Conservation (phyloP, 2,113 vertebrate genomes). For the Lynx canadensis region DNA sequence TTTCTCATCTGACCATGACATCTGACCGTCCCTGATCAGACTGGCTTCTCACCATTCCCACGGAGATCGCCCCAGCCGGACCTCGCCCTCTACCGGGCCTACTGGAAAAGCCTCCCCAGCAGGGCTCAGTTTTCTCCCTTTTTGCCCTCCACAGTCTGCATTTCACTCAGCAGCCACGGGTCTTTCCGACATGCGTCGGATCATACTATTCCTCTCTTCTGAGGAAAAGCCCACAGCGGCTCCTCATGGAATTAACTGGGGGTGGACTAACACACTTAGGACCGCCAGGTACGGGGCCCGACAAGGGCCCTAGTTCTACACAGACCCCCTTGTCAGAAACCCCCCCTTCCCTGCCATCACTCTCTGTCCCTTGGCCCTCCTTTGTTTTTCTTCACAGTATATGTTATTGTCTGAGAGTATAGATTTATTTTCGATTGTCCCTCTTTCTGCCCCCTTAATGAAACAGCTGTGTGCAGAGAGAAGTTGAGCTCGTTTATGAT, state of each 20-base stretch:
- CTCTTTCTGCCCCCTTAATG: background rate
- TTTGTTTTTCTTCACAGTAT: background rate
- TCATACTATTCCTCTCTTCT: background rate
- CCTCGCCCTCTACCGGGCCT: rapidly evolving
- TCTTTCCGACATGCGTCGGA: background rate
- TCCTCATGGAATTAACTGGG: background rate
- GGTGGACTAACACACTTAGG: too few species aligned
- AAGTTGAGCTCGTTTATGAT: background rate
- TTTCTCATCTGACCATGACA: background rate
- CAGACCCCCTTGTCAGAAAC: background rate
- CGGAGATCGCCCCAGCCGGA: rapidly evolving
- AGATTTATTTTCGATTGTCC: background rate
- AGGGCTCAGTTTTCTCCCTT: background rate
- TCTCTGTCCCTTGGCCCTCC: background rate
- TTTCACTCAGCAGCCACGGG: background rate
- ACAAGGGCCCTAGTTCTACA: background rate
- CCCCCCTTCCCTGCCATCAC: background rate
- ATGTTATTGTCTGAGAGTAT: rapidly evolving
- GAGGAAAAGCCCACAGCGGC: background rate
- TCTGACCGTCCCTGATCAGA: background rate
- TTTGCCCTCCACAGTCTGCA: background rate
- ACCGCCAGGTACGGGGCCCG: background rate
- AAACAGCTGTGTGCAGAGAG: background rate
- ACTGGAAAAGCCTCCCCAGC: background rate
- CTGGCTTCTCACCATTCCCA: background rate